Conservation (phyloP, 2,797 vertebrate genomes). For the Molossus molossus region DNA sequence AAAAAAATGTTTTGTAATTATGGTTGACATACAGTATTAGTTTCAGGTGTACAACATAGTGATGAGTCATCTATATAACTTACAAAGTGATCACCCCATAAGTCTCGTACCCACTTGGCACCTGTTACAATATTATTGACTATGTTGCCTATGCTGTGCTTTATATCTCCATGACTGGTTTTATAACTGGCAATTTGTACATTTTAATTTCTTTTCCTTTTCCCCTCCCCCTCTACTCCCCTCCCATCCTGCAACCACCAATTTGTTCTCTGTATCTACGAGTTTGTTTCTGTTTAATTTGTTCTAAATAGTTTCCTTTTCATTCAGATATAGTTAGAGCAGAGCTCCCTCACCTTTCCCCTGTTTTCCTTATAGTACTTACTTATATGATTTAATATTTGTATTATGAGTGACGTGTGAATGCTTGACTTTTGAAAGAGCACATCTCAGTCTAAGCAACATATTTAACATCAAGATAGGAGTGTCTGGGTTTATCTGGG, state of each 20-base stretch:
- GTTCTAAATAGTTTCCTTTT: not conserved
- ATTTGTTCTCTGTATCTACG: not conserved
- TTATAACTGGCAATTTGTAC: not conserved
- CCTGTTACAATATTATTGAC: not conserved
- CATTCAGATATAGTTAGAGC: not conserved
- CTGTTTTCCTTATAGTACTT: not conserved
- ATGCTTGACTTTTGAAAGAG: constrained; percentile 56
- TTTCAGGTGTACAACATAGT: not conserved
- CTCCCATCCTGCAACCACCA: not conserved
- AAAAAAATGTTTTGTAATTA: not conserved
- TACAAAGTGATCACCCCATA: not conserved
- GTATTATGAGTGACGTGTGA: not conserved
- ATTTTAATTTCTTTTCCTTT: not conserved
- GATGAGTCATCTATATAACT: not conserved
- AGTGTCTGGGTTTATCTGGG: not conserved
- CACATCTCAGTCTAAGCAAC: not conserved
- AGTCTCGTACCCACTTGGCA: not conserved
- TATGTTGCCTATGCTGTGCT: not conserved
- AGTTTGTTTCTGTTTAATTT: not conserved
- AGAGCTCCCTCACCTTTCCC: not conserved
- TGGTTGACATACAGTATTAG: not conserved
- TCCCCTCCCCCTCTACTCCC: too few relatives aligned
- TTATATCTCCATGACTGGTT: not conserved
- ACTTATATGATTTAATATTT: not conserved
- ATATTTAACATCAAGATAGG: not conserved